A percentile compares a stretch with the other conserved stretches of the same genome.
Evolutionary conservation across 2,797 vertebrate species (phyloP).

Genomic region (Oreochromis mossambicus): DNA sequence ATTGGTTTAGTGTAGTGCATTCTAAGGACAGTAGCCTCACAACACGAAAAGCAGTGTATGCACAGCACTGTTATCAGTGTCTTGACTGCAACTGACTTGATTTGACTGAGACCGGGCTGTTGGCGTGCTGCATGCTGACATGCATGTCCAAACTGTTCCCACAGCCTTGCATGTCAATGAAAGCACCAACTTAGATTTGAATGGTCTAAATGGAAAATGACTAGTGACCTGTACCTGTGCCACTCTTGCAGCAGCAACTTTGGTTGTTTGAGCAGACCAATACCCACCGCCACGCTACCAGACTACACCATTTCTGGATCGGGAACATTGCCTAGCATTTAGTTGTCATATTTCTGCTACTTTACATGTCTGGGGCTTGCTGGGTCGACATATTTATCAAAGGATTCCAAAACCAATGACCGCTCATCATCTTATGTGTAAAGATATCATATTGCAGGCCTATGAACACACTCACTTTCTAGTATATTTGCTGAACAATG

Average conservation of each 20-base stretch:
- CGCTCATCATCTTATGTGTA: not conserved
- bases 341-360: not conserved
- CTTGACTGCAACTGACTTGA: not conserved
- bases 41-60: not conserved
- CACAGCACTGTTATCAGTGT: not conserved
- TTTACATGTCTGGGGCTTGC: not conserved
- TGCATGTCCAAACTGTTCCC: not conserved
- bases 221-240: not conserved
- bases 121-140: not conserved
- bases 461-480: not conserved
- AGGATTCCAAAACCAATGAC: not conserved
- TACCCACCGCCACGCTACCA: not conserved
- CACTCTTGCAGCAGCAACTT: not conserved
- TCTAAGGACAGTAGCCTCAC: not conserved
- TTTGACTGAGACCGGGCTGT: not conserved
- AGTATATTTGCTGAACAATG: not conserved
- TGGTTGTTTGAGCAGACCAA: not conserved
- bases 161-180: not conserved
- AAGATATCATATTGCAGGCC: not conserved
- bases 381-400: fast-evolving
- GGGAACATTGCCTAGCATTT: not conserved
- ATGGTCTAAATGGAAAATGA: not conserved
- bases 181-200: not conserved
- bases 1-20: not conserved
- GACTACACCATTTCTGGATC: not conserved